Percentiles rank a stretch among this genome's conserved stretches.
Evolutionary conservation across 2,797 vertebrate species (phyloP).

Genomic region (Podarcis lilfordi): DNA sequence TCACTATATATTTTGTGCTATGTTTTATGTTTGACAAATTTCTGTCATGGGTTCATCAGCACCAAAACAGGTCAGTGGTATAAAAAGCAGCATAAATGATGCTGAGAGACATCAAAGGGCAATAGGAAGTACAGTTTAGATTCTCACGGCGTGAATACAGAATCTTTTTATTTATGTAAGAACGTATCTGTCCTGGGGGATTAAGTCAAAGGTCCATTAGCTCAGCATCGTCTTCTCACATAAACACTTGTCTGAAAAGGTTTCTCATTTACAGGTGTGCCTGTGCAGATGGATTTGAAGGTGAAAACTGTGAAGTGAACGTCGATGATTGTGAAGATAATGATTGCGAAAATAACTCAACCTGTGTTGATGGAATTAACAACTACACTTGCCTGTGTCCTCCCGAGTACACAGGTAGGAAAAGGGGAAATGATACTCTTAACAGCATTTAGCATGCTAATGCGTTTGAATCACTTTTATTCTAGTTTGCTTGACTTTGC

Average conservation of each 20-base stretch:
- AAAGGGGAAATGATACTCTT: background rate
- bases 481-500: background rate
- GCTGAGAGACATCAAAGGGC: background rate
- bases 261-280: conserved; percentile 85
- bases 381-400: conserved; percentile 98
- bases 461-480: background rate
- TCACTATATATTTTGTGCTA: background rate
- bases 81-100: background rate
- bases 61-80: background rate
- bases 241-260: conserved; percentile 35
- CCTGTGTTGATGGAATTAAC: conserved; percentile 96
- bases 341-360: conserved; percentile 98
- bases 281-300: conserved; percentile 96
- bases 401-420: conserved; percentile 96
- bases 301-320: conserved; percentile 92
- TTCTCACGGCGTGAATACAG: too few species aligned
- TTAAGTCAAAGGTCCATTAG: too few species aligned
- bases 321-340: conserved; percentile 98
- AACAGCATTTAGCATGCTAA: background rate
- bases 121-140: background rate
- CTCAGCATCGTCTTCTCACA: too few species aligned
- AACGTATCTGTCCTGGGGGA: too few species aligned
- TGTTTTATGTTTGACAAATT: conserved; percentile 1
- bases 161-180: background rate
- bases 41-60: conserved; percentile 4